Evolutionary conservation across 2,888 invertebrate species (phyloP), one percentile per base, ranked within the genome.

Genomic region (Morpho deidamia): DNA sequence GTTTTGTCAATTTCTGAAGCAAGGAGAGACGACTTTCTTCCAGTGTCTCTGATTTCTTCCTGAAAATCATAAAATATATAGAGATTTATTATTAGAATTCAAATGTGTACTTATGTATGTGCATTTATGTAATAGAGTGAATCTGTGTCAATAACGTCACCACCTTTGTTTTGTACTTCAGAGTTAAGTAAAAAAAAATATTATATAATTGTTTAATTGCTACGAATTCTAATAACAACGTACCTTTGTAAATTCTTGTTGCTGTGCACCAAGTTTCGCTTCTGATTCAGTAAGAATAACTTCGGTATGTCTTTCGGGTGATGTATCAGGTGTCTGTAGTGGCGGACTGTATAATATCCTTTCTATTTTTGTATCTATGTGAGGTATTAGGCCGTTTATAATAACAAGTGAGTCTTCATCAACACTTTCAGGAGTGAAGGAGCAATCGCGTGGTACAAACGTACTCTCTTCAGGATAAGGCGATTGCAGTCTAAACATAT

Each of bases 1-100:
- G 88, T 88, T 68, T 84, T 69, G 39, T 86, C 86, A 39, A 88
- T 88, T 0, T 83, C 88, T 54, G 85, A 84, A 1, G 87, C 81
- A 2, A 88, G 75, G 1, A 84, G 77, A 0, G 84, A 81, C 0
- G 87, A 85, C 59, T 80, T 83, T 51, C 83, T 70, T 61, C 76
- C 80, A 9, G 87, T 86, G 68, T 88, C 87, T 53, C 78, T 66
- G 35, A 87, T 82, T 62, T 87, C 86, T 64, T 84, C 88, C 88
- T 88, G 67, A 63, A 50, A 58, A 34, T n/a, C 40, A 23, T 11
- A 42, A 52, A n/a, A n/a, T n/a, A n/a, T n/a, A n/a, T n/a, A n/a
- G n/a, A n/a, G 23, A 23, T 23, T 23, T 23, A 2, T 23, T 23
- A 23, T 23, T 23, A 23, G 23, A 23, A 23, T 23, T 23, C 5